Conservation (phyloP, 2,888 invertebrate genomes). For the Macroteleia sp. region DNA sequence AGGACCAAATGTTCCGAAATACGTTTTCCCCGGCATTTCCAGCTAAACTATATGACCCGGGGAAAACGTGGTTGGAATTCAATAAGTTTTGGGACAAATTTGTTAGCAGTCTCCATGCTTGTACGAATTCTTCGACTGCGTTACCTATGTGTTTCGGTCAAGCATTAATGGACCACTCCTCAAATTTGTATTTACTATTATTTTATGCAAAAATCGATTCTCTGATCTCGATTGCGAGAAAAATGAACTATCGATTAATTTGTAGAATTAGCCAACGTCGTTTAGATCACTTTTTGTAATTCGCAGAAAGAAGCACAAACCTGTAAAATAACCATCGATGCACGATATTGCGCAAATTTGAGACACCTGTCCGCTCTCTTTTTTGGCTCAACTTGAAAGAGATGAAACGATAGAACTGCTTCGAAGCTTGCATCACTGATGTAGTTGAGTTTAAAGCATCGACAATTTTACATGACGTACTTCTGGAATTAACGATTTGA, state of each 20-base stretch:
- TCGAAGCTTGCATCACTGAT: constrained; percentile 2
- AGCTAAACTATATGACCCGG: no score
- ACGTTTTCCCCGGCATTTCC: no score
- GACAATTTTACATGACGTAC: background rate
- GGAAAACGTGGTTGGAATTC: background rate
- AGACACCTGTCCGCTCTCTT: no score
- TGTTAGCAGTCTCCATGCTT: no score
- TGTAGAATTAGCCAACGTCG: constrained; percentile 23
- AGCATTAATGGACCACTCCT: constrained; percentile 12
- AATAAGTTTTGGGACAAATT: no score
- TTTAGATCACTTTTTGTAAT: constrained; percentile 28
- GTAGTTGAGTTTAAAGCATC: constrained; percentile 3
- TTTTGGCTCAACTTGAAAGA: no score
- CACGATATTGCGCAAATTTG: no score
- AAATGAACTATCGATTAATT: constrained; percentile 5
- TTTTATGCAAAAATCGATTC: constrained; percentile 12
- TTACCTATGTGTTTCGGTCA: no score
- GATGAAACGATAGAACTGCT: no score
- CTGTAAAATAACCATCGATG: background rate
- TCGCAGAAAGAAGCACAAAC: constrained; percentile 16
- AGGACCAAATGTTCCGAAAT: no score
- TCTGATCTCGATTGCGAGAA: constrained; percentile 22
- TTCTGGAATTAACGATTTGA: constrained; percentile 14
- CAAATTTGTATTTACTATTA: background rate
- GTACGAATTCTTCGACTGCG: constrained; percentile 22